Percentiles rank a stretch among this genome's conserved stretches.
Conservation (phyloP, 2,113 vertebrate genomes). For the Miniopterus natalensis region DNA sequence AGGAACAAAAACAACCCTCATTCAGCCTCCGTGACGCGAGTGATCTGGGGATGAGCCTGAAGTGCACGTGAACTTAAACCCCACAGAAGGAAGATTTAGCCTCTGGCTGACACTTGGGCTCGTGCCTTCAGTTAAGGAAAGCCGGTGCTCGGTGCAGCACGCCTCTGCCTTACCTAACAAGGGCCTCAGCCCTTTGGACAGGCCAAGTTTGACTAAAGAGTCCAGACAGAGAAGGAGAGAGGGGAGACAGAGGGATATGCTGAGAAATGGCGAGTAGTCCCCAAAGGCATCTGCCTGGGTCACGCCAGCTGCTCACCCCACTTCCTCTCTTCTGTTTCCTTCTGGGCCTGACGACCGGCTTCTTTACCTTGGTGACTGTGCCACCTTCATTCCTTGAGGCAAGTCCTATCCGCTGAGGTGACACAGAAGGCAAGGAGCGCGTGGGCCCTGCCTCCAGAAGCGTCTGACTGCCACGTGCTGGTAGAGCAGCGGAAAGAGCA, state of each 20-base stretch:
- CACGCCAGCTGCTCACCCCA: neutral
- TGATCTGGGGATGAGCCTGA: neutral
- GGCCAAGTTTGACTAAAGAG: neutral
- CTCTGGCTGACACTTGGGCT: neutral
- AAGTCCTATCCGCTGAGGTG: neutral
- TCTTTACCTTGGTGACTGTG: neutral
- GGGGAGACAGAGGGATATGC: no score
- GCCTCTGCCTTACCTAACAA: neutral
- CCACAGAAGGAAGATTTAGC: no score
- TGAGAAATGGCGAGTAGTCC: neutral
- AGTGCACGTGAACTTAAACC: neutral
- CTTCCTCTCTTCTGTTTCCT: neutral
- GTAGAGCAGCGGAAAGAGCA: neutral
- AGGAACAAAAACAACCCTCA: neutral
- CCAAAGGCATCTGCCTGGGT: neutral
- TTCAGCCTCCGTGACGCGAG: neutral
- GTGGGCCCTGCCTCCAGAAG: neutral
- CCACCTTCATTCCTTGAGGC: neutral
- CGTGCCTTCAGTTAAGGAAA: neutral
- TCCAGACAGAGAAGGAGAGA: neutral
- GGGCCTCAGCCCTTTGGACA: neutral
- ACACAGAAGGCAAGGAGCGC: neutral
- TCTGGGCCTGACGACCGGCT: neutral
- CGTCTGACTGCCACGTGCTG: no score
- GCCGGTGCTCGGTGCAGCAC: neutral